Base-by-base conservation (phyloP, 1,140 invertebrate species). In the Coelopa frigida region DNA sequence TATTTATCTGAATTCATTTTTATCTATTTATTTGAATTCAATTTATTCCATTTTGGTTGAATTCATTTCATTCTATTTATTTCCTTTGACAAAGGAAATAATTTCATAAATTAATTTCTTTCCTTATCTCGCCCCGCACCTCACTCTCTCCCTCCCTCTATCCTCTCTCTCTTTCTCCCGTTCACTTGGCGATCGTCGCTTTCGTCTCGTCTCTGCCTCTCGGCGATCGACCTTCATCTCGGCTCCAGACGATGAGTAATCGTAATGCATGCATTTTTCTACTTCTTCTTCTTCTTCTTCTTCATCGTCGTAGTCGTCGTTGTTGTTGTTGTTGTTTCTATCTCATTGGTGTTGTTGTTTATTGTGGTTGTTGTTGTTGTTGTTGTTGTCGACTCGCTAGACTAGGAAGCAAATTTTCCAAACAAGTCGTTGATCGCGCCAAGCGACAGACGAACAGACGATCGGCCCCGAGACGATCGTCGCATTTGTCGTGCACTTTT, bases 321-420 rank as follows among this genome's bases (percentile, higher is more conserved):
- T 46, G 33, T 22, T 29, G 22, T n/a, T 17, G 43, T 11, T 20
- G 33, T 14, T 26, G 22, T 29, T 20, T 42, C 21, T 42, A 42
- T 29, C 32, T 42, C 27, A 42, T 24, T 10, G 17, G 11, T 26
- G 12, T 24, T 41, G 23, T 2, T 12, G 11, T 14, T 11, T 42
- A 18, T 15, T 42, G 15, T 29, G 23, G 12, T n/a, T 18, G n/a
- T 43, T 27, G 24, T 43, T 6, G 11, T 32, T 40, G 22, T 14
- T 32, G 10, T 15, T 22, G 42, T 35, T 33, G 26, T 27, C 33
- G 27, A 3, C 15, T 21, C n/a, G n/a, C n/a, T n/a, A n/a, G n/a
- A n/a, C n/a, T n/a, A n/a, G n/a, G n/a, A n/a, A n/a, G n/a, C n/a
- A n/a, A n/a, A n/a, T n/a, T n/a, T n/a, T n/a, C n/a, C n/a, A n/a